Evolutionary conservation across 2,888 invertebrate genomes (phyloP), one percentile per base, ranked within the genome.

Genomic region (Caenorhabditis auriculariae): DNA sequence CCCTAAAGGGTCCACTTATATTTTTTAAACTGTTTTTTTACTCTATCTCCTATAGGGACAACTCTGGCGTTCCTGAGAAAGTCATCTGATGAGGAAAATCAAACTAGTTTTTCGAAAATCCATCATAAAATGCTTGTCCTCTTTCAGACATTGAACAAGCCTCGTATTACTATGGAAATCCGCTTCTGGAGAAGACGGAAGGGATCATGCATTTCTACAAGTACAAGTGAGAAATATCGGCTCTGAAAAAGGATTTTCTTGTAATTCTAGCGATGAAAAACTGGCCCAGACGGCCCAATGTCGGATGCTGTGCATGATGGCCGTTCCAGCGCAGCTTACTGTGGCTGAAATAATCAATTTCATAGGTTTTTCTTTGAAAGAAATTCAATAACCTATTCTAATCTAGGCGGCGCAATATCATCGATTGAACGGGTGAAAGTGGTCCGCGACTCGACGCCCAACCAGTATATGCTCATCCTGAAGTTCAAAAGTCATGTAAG

Each of bases 161-260:
- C 4, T n/a, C 54, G 15, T 81, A 82, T 35, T 95, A 93, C 84
- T 91, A 91, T 74, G 98, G 98, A 3, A 99, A 99, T 85, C 96
- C 95, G 1, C 88, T 90, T 76, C 92, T 96, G 1, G 96, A 99
- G 84, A 89, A 93, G 32, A 94, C 94, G 0, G 92, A 93, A 83
- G 98, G 98, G 37, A 89, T 98, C 44, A 85, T 99, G 56, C 98
- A 98, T 86, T 86, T 98, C 21, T 96, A 93, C 83, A 96, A 95
- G 83, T 93, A 95, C 83, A 92, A 93, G 94, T 94, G 84, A 84
- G 87, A 45, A 45, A 26, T 45, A 7, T n/a, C 15, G 45, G 15
- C 17, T 45, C 23, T 9, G 45, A 45, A 24, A n/a, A 19, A 47
- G 15, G 26, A 35, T 35, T 37, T 37, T 35, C 19, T 24, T 42